These are phyloP conservation scores for Anastrepha ludens DNA, from an alignment of 1,140 invertebrate species.

Conservation along the genomic window DNA sequence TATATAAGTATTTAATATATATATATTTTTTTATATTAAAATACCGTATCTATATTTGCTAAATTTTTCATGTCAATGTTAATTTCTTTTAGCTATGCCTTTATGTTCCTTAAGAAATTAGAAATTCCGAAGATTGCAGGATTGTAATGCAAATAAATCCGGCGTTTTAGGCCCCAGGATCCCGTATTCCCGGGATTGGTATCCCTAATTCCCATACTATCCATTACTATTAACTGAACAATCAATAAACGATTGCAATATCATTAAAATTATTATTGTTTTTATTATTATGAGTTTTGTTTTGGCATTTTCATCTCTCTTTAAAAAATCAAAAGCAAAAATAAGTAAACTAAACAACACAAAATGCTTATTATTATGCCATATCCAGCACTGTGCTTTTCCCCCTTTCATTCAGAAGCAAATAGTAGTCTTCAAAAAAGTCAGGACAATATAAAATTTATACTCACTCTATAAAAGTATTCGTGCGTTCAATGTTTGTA, in stretches of 20 bases:
- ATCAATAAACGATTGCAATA: conserved; percentile 33
- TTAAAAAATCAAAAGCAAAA: conserved; percentile 1
- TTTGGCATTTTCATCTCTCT: neutral
- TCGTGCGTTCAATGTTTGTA: conserved; percentile 46
- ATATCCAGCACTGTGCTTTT: neutral
- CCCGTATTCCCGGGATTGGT: no score
- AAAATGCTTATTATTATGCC: conserved; percentile 25
- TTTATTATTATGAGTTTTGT: conserved; percentile 1
- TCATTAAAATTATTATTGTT: conserved; percentile 13
- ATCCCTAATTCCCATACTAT: neutral
- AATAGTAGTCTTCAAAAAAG: conserved; percentile 7
- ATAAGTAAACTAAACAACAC: neutral
- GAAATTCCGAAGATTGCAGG: no score
- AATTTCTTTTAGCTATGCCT: no score
- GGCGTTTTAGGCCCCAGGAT: no score
- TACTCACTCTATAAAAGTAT: neutral
- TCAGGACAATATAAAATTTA: neutral
- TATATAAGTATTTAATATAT: no score
- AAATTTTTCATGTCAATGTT: no score
- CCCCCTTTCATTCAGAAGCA: neutral
- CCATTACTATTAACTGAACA: neutral
- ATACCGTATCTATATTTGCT: no score
- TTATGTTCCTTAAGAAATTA: no score
- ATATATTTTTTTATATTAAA: no score
- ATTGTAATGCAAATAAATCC: no score